A percentile compares a stretch with the other conserved stretches of the same genome.
Conservation (phyloP, 1,140 invertebrate genomes). For the Tetramorium parvispinum region DNA sequence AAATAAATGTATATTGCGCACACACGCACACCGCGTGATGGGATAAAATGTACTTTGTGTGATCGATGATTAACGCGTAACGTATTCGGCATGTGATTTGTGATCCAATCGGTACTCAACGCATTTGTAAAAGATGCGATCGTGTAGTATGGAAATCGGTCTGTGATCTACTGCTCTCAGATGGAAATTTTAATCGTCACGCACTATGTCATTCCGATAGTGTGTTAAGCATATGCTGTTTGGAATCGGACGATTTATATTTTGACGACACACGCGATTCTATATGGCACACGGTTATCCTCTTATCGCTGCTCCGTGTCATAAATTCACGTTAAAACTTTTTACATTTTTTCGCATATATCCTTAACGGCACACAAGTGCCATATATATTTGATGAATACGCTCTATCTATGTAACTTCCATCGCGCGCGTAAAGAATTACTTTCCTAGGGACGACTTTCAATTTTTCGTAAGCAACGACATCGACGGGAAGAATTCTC, state of each 20-base stretch:
- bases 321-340: slow-evolving; percentile 57
- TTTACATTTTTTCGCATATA: slow-evolving; percentile 38
- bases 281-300: neutral
- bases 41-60: slow-evolving; percentile 22
- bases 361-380: slow-evolving; percentile 10
- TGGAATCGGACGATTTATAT: slow-evolving; percentile 42
- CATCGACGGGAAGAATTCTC: slow-evolving; percentile 33
- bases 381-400: slow-evolving; percentile 41
- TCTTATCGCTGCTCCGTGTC: slow-evolving; percentile 36
- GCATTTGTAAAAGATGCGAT: slow-evolving; percentile 30
- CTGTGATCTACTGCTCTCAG: slow-evolving; percentile 40
- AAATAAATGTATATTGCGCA: neutral
- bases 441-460: slow-evolving; percentile 37
- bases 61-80: slow-evolving; percentile 51
- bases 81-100: slow-evolving; percentile 28
- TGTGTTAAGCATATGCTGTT: slow-evolving; percentile 45
- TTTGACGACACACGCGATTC: slow-evolving; percentile 24
- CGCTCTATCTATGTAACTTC: slow-evolving; percentile 18
- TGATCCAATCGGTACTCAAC: slow-evolving; percentile 29
- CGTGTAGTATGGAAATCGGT: slow-evolving; percentile 23
- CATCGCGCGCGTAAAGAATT: slow-evolving; percentile 37
- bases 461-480: slow-evolving; percentile 23
- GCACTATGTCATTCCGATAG: slow-evolving; percentile 40
- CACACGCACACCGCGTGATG: neutral
- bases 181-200: slow-evolving; percentile 56